phyloP scores from a whole-genome alignment of 2,113 vertebrate genomes.

The Cranoglanis bouderius region DNA sequence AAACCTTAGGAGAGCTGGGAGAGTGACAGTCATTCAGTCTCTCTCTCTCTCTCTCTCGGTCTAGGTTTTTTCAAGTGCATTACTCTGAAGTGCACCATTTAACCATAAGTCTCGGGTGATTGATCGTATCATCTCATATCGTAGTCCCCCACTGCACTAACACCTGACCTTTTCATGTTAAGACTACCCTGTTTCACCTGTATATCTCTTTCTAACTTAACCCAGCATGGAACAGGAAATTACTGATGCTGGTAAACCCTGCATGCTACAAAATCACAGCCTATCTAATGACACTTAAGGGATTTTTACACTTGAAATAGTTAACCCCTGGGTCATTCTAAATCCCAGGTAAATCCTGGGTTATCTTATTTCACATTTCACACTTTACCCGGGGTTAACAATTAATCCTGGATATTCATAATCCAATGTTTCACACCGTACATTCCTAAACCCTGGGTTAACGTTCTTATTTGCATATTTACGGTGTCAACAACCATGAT shows the following conservation, averaged over 20 bases:
- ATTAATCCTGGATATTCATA: too few species aligned
- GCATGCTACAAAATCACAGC: neutral
- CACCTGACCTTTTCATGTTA: neutral
- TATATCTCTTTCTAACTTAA: neutral
- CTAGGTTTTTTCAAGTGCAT: slow-evolving; percentile 33
- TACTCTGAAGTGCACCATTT: slow-evolving; percentile 21
- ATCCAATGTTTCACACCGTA: too few species aligned
- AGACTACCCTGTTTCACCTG: neutral
- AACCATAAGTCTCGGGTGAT: neutral
- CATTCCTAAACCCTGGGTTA: too few species aligned
- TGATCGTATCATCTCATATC: neutral
- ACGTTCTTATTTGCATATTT: too few species aligned
- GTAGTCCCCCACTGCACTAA: neutral
- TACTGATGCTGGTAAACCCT: slow-evolving; percentile 4
- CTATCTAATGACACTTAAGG: slow-evolving; percentile 29
- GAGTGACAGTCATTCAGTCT: neutral
- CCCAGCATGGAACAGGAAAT: neutral
- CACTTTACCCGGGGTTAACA: too few species aligned
- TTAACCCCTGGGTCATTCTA: too few species aligned
- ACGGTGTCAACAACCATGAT: too few species aligned
- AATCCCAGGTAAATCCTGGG: too few species aligned
- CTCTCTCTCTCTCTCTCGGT: neutral
- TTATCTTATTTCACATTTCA: too few species aligned
- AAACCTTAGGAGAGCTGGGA: slow-evolving; percentile 6
- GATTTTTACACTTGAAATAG: too few species aligned